These are phyloP conservation scores for Celastrina argiolus DNA, from an alignment of 2,888 invertebrate genomes.

Conservation along the genomic window DNA sequence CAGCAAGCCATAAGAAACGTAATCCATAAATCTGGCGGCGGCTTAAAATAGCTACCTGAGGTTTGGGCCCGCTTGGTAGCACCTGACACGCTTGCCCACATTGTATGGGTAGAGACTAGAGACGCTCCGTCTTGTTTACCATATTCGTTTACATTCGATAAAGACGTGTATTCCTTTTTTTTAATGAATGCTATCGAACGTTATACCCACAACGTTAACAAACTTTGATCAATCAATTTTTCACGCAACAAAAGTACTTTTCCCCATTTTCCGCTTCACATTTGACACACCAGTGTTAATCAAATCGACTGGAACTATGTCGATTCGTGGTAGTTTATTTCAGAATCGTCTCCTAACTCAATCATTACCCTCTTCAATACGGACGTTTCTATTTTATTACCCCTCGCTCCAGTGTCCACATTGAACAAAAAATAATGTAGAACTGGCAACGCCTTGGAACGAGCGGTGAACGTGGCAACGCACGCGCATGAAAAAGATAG, in stretches of 20 bases:
- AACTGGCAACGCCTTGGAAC: constrained; percentile 62
- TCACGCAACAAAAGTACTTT: not conserved
- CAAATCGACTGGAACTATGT: constrained; percentile 11
- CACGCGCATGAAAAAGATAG: constrained; percentile 65
- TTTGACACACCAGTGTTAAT: constrained; percentile 4
- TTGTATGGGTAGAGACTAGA: constrained; percentile 28
- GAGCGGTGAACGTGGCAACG: constrained; percentile 63
- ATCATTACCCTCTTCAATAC: constrained; percentile 42
- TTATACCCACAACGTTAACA: not conserved
- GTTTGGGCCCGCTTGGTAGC: constrained; percentile 52
- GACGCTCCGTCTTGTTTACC: constrained; percentile 29
- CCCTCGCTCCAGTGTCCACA: constrained; percentile 70
- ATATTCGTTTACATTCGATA: constrained; percentile 22
- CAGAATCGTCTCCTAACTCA: constrained; percentile 33
- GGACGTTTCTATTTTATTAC: constrained; percentile 63
- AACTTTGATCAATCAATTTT: not conserved
- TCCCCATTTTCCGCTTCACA: constrained; percentile 3
- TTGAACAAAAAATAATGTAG: constrained; percentile 62
- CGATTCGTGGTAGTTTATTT: constrained; percentile 21
- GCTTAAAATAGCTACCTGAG: constrained; percentile 50
- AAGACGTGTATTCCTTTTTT: not conserved
- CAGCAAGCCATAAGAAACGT: constrained; percentile 18
- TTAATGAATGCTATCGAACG: not conserved
- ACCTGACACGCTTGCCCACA: constrained; percentile 50
- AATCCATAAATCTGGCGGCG: constrained; percentile 29